Conservation (phyloP, 2,888 invertebrate species). For the Cordilura impudica region DNA sequence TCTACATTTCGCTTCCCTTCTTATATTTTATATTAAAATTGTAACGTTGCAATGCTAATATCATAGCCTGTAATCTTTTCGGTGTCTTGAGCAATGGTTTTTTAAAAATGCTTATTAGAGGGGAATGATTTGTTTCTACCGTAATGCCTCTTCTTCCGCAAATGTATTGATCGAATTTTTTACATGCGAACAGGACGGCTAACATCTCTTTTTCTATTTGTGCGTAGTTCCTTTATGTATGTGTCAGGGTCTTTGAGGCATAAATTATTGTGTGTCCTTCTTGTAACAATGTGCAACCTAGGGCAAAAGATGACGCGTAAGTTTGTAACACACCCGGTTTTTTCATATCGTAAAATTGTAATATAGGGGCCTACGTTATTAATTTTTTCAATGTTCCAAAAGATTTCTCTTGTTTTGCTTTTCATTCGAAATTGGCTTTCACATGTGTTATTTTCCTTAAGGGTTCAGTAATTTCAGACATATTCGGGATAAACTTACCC, state of each 20-base stretch:
- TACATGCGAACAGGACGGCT: no score
- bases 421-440: constrained; percentile 13
- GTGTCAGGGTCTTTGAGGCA: constrained; percentile 43
- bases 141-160: constrained; percentile 52
- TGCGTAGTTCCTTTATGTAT: constrained; percentile 47
- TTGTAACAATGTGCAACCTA: constrained; percentile 38
- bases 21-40: constrained; percentile 12
- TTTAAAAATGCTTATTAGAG: constrained; percentile 45
- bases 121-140: constrained; percentile 63
- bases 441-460: neutral
- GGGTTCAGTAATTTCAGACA: no score
- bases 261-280: constrained; percentile 25
- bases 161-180: constrained; percentile 62
- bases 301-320: constrained; percentile 47
- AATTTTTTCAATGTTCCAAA: constrained; percentile 2
- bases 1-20: constrained; percentile 8
- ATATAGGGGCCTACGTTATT: constrained; percentile 31
- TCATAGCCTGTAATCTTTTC: constrained; percentile 24
- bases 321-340: constrained; percentile 54
- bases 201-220: constrained; percentile 49
- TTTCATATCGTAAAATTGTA: constrained; percentile 42
- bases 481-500: no score
- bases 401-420: neutral
- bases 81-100: constrained; percentile 27
- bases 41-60: constrained; percentile 8